Percentiles rank a stretch among this genome's conserved stretches.
These are phyloP conservation scores for Lucilia sericata DNA, from an alignment of 1,140 invertebrate species.

Conservation along the genomic window DNA sequence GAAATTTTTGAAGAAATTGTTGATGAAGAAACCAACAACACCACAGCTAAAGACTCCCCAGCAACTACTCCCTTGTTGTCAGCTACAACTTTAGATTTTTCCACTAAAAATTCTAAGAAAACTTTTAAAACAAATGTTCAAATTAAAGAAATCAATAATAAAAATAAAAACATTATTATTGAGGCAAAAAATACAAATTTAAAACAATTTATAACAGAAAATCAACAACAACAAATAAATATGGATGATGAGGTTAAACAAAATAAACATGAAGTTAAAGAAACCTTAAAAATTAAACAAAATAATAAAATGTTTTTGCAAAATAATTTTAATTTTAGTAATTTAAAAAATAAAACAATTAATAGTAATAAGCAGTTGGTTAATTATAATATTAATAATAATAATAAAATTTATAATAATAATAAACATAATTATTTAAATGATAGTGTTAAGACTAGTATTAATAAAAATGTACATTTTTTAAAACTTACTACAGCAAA, in stretches of 20 bases:
- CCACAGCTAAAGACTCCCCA: neutral
- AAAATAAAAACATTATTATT: neutral
- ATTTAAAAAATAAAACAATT: conserved; percentile 19
- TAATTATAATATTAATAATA: conserved; percentile 44
- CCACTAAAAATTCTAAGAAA: neutral
- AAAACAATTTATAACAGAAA: conserved; percentile 28
- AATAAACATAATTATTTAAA: conserved; percentile 35
- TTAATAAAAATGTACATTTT: conserved; percentile 46
- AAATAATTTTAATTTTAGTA: neutral
- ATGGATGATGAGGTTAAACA: conserved; percentile 1
- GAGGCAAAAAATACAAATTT: neutral
- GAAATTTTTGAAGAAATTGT: conserved; percentile 30
- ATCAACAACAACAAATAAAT: neutral
- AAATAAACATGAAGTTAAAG: neutral
- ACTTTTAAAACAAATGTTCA: conserved; percentile 23
- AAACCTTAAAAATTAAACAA: conserved; percentile 2
- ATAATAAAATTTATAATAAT: conserved; percentile 20
- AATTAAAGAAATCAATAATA: conserved; percentile 21
- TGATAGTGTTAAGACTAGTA: conserved; percentile 41
- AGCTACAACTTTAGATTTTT: neutral
- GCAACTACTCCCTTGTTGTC: neutral
- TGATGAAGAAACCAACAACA: neutral
- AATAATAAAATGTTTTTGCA: neutral
- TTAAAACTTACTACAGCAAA: conserved; percentile 38
- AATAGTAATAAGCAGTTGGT: conserved; percentile 40